Base-by-base conservation (phyloP, 2,113 vertebrate species). In the Aphyosemion australe region DNA sequence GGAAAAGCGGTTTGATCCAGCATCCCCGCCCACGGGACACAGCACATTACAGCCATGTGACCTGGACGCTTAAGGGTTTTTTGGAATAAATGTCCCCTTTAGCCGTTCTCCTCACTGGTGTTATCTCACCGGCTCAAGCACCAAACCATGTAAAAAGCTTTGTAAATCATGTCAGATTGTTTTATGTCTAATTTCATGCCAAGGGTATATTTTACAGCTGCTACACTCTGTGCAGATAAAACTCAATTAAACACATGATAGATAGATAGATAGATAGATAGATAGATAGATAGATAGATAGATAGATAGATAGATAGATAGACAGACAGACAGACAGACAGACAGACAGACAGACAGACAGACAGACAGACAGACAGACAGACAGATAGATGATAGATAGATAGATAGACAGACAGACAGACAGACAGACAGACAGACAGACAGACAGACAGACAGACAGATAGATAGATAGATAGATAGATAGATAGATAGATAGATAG, bases 1-100 rank as follows among this genome's bases (percentile, higher is more conserved):
- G 49, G 69, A 37, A 61, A 76, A 57, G 61, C 41, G 39, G 53
- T 47, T 53, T 47, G 46, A 41, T 75, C n/a, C n/a, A n/a, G n/a
- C n/a, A n/a, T n/a, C n/a, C n/a, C n/a, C n/a, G n/a, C n/a, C n/a
- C n/a, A n/a, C n/a, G n/a, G n/a, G n/a, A n/a, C n/a, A n/a, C n/a
- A n/a, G n/a, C n/a, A n/a, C n/a, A n/a, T n/a, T n/a, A n/a, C n/a
- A n/a, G n/a, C n/a, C n/a, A n/a, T n/a, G n/a, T n/a, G n/a, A n/a
- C n/a, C n/a, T n/a, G n/a, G n/a, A n/a, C n/a, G 61, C 37, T 79
- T 52, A 6, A 31, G 48, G 9, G 14, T 37, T 57, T 43, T 46
- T 45, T 14, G 16, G 67, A 53, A 58, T 55, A 59, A 64, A 68
- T 15, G n/a, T 53, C 18, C 20, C 57, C 31, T 53, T 8, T 32